Evolutionary conservation across 2,797 vertebrate species (phyloP).

Genomic region (Xiphophorus birchmanni): DNA sequence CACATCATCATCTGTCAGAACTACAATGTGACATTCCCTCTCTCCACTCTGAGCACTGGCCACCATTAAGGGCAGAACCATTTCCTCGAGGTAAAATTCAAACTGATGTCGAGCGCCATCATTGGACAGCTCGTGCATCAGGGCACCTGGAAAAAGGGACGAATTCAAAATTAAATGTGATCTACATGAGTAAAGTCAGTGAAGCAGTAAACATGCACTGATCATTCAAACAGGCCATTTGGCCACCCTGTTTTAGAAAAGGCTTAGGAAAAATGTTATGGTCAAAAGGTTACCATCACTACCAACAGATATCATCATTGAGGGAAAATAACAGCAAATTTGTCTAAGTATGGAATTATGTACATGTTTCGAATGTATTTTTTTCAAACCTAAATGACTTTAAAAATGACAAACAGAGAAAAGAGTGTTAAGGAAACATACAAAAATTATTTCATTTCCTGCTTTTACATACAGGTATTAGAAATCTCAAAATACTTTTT

Average conservation of each 20-base stretch:
- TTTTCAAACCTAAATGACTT: neutral
- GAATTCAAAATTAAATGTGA: neutral
- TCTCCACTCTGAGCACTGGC: slow-evolving; percentile 96
- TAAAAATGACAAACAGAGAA: neutral
- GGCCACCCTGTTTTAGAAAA: neutral
- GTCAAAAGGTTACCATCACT: neutral
- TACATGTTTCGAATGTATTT: neutral
- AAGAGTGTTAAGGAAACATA: neutral
- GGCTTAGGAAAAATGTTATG: neutral
- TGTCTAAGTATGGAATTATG: neutral
- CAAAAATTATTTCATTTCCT: neutral
- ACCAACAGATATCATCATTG: neutral
- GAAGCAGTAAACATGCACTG: neutral
- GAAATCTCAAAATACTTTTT: neutral
- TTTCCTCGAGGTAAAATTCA: slow-evolving; percentile 98
- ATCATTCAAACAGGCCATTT: neutral
- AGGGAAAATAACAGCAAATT: neutral
- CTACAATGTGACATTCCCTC: slow-evolving; percentile 97
- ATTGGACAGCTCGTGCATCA: slow-evolving; percentile 99
- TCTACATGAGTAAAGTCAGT: neutral
- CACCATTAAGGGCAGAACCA: slow-evolving; percentile 98
- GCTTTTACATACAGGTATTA: neutral
- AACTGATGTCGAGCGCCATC: slow-evolving; percentile 95
- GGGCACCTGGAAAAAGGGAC: slow-evolving; percentile 84
- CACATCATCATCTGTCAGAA: slow-evolving; percentile 97